These are phyloP conservation scores for Xiphorhynchus elegans DNA, from an alignment of 2,113 vertebrate genomes.

Conservation along the genomic window DNA sequence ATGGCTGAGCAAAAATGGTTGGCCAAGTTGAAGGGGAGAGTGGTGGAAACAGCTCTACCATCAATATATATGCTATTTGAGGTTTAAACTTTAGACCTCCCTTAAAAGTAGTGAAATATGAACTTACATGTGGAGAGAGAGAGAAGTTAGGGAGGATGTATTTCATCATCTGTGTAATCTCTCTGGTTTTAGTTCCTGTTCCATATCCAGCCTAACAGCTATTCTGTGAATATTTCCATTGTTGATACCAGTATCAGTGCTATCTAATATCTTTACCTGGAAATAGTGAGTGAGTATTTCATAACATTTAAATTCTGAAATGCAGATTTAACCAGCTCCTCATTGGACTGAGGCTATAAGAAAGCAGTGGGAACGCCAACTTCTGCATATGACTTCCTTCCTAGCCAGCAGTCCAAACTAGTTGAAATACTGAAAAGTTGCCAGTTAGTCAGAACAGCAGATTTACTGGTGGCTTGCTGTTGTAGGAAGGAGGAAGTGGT, in stretches of 20 bases:
- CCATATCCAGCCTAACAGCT: background rate
- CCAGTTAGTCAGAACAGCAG: background rate
- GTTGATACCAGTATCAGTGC: background rate
- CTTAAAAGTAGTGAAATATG: background rate
- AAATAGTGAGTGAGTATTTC: background rate
- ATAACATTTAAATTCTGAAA: background rate
- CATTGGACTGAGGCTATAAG: background rate
- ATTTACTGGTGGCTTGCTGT: background rate
- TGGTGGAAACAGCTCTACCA: background rate
- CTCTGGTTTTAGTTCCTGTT: slow-evolving; percentile 33
- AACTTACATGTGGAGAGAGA: background rate
- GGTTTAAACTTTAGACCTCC: background rate
- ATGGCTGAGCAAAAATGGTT: background rate
- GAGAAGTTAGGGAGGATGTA: background rate
- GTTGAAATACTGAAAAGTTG: background rate
- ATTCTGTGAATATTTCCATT: background rate
- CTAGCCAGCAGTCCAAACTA: background rate
- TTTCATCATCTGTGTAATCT: background rate
- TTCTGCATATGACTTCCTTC: background rate
- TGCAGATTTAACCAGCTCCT: background rate
- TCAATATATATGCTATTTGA: background rate
- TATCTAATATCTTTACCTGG: background rate
- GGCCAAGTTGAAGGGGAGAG: background rate
- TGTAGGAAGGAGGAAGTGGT: background rate
- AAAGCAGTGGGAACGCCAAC: background rate